Evolutionary conservation across 2,113 vertebrate species (phyloP).

Genomic region (Rhabdornis inornatus): DNA sequence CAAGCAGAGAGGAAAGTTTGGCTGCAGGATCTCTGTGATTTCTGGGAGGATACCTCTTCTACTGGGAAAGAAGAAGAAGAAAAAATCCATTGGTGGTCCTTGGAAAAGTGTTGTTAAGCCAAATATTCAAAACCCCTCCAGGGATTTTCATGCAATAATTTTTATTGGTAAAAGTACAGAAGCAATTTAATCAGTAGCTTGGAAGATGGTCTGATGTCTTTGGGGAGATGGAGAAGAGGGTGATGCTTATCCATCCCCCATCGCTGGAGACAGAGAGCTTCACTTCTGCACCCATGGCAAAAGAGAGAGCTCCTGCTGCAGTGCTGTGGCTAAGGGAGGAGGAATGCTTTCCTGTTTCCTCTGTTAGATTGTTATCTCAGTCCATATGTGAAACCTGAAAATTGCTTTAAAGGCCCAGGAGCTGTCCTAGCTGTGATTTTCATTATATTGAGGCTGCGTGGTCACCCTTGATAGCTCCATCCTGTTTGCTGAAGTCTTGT

Average conservation of each 20-base stretch:
- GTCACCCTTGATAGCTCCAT: neutral
- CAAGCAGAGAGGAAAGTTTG: neutral
- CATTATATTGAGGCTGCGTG: neutral
- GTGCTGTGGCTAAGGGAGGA: neutral
- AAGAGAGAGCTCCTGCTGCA: neutral
- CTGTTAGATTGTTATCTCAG: neutral
- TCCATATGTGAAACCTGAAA: constrained; percentile 3
- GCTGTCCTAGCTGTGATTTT: neutral
- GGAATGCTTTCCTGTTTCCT: constrained; percentile 26
- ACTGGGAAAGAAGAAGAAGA: neutral
- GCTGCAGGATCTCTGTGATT: neutral
- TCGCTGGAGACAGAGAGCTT: neutral
- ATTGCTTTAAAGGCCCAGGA: constrained; percentile 2
- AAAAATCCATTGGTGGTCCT: neutral
- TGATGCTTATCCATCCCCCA: neutral
- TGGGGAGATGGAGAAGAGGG: neutral
- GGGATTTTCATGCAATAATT: neutral
- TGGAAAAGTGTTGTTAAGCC: neutral
- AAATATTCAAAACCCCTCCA: neutral
- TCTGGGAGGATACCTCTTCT: neutral
- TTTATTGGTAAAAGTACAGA: neutral
- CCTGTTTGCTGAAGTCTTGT: neutral
- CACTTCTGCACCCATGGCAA: neutral
- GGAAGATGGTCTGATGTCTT: neutral
- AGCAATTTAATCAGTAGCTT: neutral